Percentiles rank a stretch among this genome's conserved stretches.
Evolutionary conservation across 1,140 invertebrate species (phyloP).

Genomic region (Neodiprion pinetum): DNA sequence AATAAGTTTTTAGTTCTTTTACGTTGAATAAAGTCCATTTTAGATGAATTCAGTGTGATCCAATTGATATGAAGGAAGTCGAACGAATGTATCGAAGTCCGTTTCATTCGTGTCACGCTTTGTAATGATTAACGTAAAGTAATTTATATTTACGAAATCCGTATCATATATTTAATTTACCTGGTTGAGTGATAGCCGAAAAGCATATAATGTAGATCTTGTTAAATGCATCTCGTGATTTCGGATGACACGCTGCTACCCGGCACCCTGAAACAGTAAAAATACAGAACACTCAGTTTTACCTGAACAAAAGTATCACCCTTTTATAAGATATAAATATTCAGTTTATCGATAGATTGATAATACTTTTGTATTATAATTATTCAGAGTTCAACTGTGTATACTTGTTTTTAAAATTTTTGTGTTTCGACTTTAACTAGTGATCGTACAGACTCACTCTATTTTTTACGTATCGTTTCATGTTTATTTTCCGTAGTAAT

Average conservation of each 20-base stretch:
- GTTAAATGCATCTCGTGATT: conserved; percentile 47
- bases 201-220: conserved; percentile 39
- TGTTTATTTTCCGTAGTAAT: no score
- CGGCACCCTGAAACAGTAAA: conserved; percentile 36
- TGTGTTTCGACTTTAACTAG: background rate
- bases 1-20: no score
- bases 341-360: background rate
- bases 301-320: background rate
- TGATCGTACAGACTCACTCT: no score
- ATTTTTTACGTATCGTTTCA: no score
- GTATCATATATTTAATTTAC: conserved; percentile 29
- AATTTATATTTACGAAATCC: background rate
- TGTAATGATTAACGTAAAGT: conserved; percentile 21
- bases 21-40: no score
- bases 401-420: background rate
- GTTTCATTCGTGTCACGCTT: background rate
- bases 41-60: no score
- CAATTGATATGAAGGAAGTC: no score
- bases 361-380: background rate
- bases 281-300: background rate
- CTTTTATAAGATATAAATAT: background rate
- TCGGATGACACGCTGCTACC: conserved; percentile 27
- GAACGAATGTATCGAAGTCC: no score
- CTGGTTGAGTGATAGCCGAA: conserved; percentile 48
- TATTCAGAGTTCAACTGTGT: background rate